Evolutionary conservation across 2,888 invertebrate species (phyloP), one percentile per base, ranked within the genome.

Genomic region (Dorcus parallelipipedus): DNA sequence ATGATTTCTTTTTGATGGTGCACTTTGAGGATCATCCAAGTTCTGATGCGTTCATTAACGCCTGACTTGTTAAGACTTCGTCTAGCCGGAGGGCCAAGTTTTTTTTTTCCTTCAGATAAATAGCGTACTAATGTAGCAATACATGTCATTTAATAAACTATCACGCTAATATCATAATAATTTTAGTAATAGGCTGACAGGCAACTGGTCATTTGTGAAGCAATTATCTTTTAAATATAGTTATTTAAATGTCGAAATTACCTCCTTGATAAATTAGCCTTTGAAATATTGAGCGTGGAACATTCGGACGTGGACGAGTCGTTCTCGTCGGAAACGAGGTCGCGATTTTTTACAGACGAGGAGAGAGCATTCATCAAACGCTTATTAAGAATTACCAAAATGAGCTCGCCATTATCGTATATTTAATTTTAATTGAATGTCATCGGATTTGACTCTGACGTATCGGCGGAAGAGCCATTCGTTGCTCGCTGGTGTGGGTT

Each of bases 1-100:
- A 7, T 33, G 6, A 33, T 33, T 33, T 7, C 3, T 33, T 33
- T 33, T 33, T 33, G 3, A 3, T 33, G 26, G 6, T 33, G 26
- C 26, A 7, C 52, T 59, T 55, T 61, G 58, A 61, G 61, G 58
- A 58, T 59, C 59, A 61, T 63, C 58, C 53, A 56, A 45, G 54
- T 58, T 56, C 58, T 60, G 62, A 64, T 64, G 58, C 63, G 59
- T 60, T 64, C 63, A 61, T 64, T 64, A 64, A 55, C 49, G 40
- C 38, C 49, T 56, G 43, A 56, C 61, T 61, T 55, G 49, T 61
- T 48, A 54, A 17, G 26, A 47, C 23, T 48, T 48, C 41, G 38
- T 33, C 33, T 51, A 38, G 58, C 61, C 58, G 43, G 43, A 49
- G 53, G 60, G 58, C 49, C 52, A 61, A 54, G 56, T 58, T 59